Evolutionary conservation across 2,113 vertebrate genomes (phyloP), one percentile per base, ranked within the genome.

Genomic region (Poicephalus meyeri): DNA sequence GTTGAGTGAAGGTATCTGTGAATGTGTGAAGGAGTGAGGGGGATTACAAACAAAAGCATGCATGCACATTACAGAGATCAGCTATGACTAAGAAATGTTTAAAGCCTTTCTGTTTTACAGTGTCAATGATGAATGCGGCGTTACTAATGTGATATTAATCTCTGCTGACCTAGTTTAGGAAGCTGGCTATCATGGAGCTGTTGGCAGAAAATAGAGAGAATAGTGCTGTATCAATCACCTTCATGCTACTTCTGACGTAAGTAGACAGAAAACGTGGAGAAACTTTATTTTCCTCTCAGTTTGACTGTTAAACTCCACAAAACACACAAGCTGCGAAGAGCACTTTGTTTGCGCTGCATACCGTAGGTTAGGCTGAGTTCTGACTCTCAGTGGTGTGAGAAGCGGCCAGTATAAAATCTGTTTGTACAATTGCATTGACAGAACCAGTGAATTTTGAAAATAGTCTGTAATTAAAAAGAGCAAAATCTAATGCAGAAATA

Each of bases 41-140:
- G n/a, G 2, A 0, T 8, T 8, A 2, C 3, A 26, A n/a, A 74
- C 25, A 44, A 5, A 49, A 23, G 12, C 47, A 11, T 33, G 44
- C 9, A 4, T n/a, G 8, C 35, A 7, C 19, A 39, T 93, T 82
- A 29, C 33, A 72, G 73, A 81, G 37, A 93, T 91, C 49, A 82
- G 11, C 78, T 80, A 35, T 15, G 53, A 89, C 73, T 55, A 74
- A 80, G 56, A 71, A 76, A 76, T 21, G 25, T 63, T 86, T 92
- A 64, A 91, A 89, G 49, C 49, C n/a, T 82, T 92, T 77, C 80
- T 85, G 64, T 61, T 95, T 91, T 91, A 49, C 49, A 53, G 20
- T 52, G 56, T 61, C 61, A 61, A 9, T 68, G 77, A 81, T 6
- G 12, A 92, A 96, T 19, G 78, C 71, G 64, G 68, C 63, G 65